These are phyloP conservation scores for Triplophysa dalaica DNA, from an alignment of 2,113 vertebrate genomes.

Conservation along the genomic window DNA sequence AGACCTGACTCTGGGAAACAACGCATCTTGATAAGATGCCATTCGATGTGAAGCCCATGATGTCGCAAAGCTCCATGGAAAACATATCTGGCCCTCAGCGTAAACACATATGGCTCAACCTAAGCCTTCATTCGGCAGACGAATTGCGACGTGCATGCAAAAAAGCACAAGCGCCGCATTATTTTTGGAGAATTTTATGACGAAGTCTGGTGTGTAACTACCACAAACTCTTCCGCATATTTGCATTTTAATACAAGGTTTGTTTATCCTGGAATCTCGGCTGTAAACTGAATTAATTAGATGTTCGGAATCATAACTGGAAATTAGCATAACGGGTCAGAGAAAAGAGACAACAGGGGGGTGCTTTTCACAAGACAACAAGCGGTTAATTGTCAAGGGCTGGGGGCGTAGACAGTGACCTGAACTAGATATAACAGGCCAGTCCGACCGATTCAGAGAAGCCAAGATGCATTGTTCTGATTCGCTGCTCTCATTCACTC, in stretches of 20 bases:
- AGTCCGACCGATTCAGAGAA: conserved; percentile 1
- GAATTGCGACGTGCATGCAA: not conserved
- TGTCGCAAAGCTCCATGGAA: conserved; percentile 6
- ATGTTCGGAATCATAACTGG: conserved; percentile 54
- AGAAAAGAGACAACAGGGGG: conserved; percentile 46
- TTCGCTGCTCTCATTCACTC: conserved; percentile 18
- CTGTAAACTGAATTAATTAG: conserved; percentile 55
- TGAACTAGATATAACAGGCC: conserved; percentile 36
- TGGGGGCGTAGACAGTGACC: conserved; percentile 34
- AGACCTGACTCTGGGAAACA: not conserved
- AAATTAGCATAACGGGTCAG: conserved; percentile 55
- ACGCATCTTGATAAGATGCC: conserved; percentile 17
- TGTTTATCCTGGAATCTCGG: conserved; percentile 54
- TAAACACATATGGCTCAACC: conserved; percentile 29
- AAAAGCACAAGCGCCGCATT: conserved; percentile 48
- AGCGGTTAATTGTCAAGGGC: conserved; percentile 52
- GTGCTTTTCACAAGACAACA: conserved; percentile 48
- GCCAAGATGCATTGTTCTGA: conserved; percentile 20
- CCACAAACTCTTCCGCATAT: conserved; percentile 48
- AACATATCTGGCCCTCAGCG: conserved; percentile 13
- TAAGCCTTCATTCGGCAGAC: not conserved
- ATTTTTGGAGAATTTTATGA: conserved; percentile 50
- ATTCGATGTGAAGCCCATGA: not conserved
- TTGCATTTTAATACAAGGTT: conserved; percentile 54
- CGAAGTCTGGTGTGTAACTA: conserved; percentile 43